Percentiles rank a stretch among this genome's conserved stretches.
phyloP scores from a whole-genome alignment of 2,888 invertebrate species.

The Minunthozetes semirufus region DNA sequence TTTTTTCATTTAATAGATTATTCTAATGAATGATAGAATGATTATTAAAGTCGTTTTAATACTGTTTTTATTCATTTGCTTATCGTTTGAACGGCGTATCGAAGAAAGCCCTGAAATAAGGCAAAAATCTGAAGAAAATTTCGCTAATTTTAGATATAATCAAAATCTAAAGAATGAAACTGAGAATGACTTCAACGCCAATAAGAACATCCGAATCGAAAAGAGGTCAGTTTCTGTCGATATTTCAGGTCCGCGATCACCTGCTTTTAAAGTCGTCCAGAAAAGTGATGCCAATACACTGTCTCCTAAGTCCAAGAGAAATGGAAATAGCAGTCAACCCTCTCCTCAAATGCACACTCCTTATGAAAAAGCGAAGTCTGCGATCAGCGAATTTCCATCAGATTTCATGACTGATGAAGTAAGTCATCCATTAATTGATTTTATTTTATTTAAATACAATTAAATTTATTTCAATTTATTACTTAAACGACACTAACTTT shows the following conservation, averaged over 20 bases:
- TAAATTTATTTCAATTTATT: too few species aligned
- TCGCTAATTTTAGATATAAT: background rate
- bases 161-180: background rate
- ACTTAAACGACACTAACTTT: too few species aligned
- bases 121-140: background rate
- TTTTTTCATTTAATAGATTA: background rate
- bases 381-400: slow-evolving; percentile 33
- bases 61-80: background rate
- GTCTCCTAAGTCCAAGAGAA: background rate
- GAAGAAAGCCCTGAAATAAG: background rate
- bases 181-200: background rate
- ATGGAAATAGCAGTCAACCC: background rate
- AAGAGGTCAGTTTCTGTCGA: background rate
- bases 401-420: slow-evolving; percentile 35
- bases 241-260: background rate
- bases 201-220: background rate
- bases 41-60: background rate
- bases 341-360: background rate
- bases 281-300: background rate
- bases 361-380: background rate
- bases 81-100: background rate
- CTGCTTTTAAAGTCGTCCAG: background rate
- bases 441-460: background rate
- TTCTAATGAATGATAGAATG: background rate
- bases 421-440: background rate